Evolutionary conservation across 1,140 invertebrate species (phyloP), one percentile per base, ranked within the genome.

Genomic region (Pogonomyrmex barbatus): DNA sequence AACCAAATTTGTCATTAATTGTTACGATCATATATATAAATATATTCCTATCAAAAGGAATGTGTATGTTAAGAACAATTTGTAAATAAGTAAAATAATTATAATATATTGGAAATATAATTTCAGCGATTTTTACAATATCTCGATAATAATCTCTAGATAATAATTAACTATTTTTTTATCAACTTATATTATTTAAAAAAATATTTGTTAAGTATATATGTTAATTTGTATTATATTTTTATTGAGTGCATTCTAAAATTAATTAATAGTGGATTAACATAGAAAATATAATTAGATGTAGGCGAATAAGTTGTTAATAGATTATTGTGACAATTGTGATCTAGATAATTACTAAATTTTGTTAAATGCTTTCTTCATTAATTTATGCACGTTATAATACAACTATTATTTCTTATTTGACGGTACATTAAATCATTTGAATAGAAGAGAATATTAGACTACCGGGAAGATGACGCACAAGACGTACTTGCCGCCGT

Each of bases 371-470:
- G 67, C n/a, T 50, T 54, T 56, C 12, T 56, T 58, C 5, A 2
- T 60, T 10, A 30, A 76, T 30, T 30, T 17, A 10, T 1, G n/a
- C 4, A 54, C 39, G 36, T 42, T 58, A 54, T 30, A 24, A 14
- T n/a, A 42, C n/a, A n/a, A 24, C 14, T 62, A 47, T 63, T 33
- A 65, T 47, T 54, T 2, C 62, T 79, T 10, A 45, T 24, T 24
- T 47, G n/a, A 24, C 1, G n/a, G n/a, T 30, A 24, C 33, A 60
- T 52, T 1, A 47, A 47, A 12, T 30, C 24, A 42, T 45, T 17
- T 4, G 47, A 54, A 17, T 6, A 8, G 6, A 76, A 76, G 73
- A 45, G 39, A 60, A 56, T 56, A 10, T 75, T 70, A 47, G n/a
- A 24, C 24, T 24, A 24, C 4, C n/a, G 1, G 17, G n/a, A 33